Conservation (phyloP, 2,797 vertebrate species). For the Sus cebifrons region DNA sequence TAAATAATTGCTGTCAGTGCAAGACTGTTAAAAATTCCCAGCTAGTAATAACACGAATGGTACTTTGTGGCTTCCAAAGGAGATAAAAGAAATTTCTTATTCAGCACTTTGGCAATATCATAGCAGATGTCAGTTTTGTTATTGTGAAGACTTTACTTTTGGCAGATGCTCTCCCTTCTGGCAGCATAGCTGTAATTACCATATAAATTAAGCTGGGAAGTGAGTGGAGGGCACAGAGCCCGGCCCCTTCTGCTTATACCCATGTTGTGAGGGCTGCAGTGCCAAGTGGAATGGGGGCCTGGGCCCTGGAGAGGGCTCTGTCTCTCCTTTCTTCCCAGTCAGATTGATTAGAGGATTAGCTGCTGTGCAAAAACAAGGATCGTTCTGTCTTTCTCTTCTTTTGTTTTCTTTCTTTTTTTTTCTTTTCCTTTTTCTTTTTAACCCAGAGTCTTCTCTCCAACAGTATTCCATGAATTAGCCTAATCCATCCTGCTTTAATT, state of each 20-base stretch:
- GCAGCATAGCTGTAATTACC: constrained; percentile 90
- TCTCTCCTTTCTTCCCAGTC: constrained; percentile 87
- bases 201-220: constrained; percentile 92
- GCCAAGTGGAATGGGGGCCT: constrained; percentile 87
- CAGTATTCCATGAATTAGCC: constrained; percentile 89
- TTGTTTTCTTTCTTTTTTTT: constrained; percentile 48
- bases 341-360: constrained; percentile 89
- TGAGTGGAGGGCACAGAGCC: constrained; percentile 85
- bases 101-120: constrained; percentile 90
- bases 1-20: constrained; percentile 92
- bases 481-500: constrained; percentile 89
- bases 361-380: constrained; percentile 89
- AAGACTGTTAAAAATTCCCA: constrained; percentile 91
- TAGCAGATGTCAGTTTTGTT: constrained; percentile 89
- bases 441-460: constrained; percentile 82
- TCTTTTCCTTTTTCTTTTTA: background rate
- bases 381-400: constrained; percentile 77
- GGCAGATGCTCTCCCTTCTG: constrained; percentile 90
- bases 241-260: constrained; percentile 87
- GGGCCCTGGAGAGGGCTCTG: constrained; percentile 83
- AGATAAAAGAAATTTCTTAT: constrained; percentile 91
- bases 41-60: constrained; percentile 91
- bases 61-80: constrained; percentile 90
- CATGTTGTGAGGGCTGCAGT: constrained; percentile 84
- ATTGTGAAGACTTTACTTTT: constrained; percentile 89